Base-by-base conservation (phyloP, 2,113 vertebrate species). In the Lepus timidus region DNA sequence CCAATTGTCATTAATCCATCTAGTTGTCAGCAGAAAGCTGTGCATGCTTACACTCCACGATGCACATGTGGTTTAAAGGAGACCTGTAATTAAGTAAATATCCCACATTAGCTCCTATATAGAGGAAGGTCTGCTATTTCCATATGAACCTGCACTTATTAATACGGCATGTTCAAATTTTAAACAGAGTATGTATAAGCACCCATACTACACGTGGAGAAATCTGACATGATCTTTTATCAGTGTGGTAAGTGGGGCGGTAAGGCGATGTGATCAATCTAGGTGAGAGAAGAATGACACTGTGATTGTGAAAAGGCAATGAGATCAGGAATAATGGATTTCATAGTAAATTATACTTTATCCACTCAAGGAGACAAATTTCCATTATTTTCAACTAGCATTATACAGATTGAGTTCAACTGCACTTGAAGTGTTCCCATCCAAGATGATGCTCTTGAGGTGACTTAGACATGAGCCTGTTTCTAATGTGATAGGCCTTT, bases 391-490 rank as follows among this genome's bases (percentile, higher is more conserved):
- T 81, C 87, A 3, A 92, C 23, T 4, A 0, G 23, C 88, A 96
- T 90, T 92, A 78, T 31, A 68, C 23, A 95, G 87, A 82, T 52
- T 49, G 90, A 73, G 44, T 29, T 96, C 88, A 97, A 95, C 31
- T 70, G 76, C 85, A 94, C 82, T 96, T 93, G 79, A 95, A 90
- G 93, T 88, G 87, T 95, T 90, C 62, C 83, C 65, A 75, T 55
- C 58, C 16, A 70, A 61, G 33, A 86, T 71, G 68, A 88, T 36
- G 52, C 39, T 94, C 68, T 93, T 67, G 65, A 33, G 52, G 52
- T 71, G 52, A 65, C 68, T 85, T 88, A 94, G 65, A 44, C 9
- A 14, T 52, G 61, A 88, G 96, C 52, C 88, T 58, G 51, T 39
- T 87, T 88, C 29, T 96, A 22, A 94, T 79, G 55, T 36, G 8